Evolutionary conservation across 2,797 vertebrate genomes (phyloP).

Genomic region (Manis crassicaudata): DNA sequence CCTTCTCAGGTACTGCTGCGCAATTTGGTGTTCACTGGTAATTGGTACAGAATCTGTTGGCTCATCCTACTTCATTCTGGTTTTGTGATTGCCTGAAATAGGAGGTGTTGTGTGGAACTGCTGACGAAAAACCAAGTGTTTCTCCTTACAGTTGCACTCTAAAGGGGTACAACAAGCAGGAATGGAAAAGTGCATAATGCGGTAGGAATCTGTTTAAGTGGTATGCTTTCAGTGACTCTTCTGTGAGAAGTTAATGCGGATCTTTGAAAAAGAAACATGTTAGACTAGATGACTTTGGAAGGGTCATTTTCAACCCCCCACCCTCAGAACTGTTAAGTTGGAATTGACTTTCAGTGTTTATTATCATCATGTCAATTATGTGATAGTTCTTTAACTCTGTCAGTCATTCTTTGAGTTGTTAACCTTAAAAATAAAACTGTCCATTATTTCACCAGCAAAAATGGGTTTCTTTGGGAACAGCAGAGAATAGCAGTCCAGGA

Average conservation of each 20-base stretch:
- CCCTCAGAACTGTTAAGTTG: slow-evolving; percentile 4
- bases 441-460: no score
- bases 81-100: not conserved
- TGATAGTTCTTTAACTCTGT: not conserved
- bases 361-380: slow-evolving; percentile 30
- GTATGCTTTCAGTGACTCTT: not conserved
- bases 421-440: no score
- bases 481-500: no score
- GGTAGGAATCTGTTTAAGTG: not conserved
- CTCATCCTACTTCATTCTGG: not conserved
- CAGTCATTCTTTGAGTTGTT: not conserved
- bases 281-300: not conserved
- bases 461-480: no score
- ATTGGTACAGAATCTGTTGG: not conserved
- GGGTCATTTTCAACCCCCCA: not conserved
- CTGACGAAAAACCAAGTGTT: not conserved
- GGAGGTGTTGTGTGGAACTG: slow-evolving; percentile 19
- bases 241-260: not conserved
- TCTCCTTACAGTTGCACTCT: not conserved
- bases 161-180: not conserved
- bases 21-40: slow-evolving; percentile 19
- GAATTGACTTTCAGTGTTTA: slow-evolving; percentile 31
- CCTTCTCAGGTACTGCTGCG: not conserved
- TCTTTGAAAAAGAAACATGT: not conserved
- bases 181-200: not conserved